These are phyloP conservation scores for Himalopsyche anomala DNA, from an alignment of 2,888 invertebrate genomes.

Conservation along the genomic window DNA sequence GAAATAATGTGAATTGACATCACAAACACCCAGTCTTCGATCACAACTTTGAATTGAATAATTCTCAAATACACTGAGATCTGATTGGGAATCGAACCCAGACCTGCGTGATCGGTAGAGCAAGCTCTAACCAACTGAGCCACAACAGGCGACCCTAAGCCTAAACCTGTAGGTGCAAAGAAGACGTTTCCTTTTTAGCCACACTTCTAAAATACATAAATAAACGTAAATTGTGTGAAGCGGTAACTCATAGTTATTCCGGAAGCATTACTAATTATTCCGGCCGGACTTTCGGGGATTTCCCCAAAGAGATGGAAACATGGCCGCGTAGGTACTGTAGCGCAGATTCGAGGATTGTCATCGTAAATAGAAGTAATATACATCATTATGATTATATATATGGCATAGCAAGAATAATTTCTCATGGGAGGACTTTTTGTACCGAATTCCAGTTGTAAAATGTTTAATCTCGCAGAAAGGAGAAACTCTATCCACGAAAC, in stretches of 20 bases:
- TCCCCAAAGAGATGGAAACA: neutral
- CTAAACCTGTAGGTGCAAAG: too few relatives aligned
- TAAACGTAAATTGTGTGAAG: neutral
- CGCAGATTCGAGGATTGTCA: constrained; percentile 1
- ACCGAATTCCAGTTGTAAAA: neutral
- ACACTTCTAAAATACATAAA: neutral
- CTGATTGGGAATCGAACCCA: too few relatives aligned
- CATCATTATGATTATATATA: neutral
- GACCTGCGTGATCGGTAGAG: too few relatives aligned
- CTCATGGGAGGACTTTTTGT: constrained; percentile 7
- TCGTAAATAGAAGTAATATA: neutral
- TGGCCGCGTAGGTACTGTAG: neutral
- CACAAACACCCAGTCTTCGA: too few relatives aligned
- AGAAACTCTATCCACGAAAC: neutral
- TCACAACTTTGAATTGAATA: too few relatives aligned
- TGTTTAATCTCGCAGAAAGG: constrained; percentile 14
- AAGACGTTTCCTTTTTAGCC: too few relatives aligned
- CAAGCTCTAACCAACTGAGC: too few relatives aligned
- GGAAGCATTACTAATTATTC: constrained; percentile 12
- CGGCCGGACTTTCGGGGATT: constrained; percentile 7
- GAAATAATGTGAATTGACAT: too few relatives aligned
- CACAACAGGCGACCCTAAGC: too few relatives aligned
- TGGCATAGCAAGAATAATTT: neutral
- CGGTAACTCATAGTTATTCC: neutral
- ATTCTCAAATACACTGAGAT: too few relatives aligned